phyloP scores from a whole-genome alignment of 2,888 invertebrate species.

The Orgyia antiqua region DNA sequence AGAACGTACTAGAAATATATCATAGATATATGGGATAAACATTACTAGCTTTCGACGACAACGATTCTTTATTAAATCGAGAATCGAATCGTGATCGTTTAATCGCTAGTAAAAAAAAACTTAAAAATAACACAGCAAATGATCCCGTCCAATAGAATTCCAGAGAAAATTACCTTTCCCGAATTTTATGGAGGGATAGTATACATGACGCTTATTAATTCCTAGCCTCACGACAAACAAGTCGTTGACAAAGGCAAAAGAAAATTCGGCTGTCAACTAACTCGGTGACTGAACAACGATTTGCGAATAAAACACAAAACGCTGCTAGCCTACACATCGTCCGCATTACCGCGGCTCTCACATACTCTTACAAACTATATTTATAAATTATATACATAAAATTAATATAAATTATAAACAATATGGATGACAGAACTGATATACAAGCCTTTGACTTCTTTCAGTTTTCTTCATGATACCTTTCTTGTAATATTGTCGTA shows the following conservation, averaged over 20 bases:
- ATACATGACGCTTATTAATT: conserved; percentile 47
- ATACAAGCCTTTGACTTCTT: conserved; percentile 97
- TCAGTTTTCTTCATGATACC: conserved; percentile 99
- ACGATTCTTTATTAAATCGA: conserved; percentile 32
- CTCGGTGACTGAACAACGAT: conserved; percentile 48
- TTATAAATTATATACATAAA: conserved; percentile 45
- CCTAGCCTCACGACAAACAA: conserved; percentile 32
- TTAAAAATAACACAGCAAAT: conserved; percentile 53
- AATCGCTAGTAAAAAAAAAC: conserved; percentile 67
- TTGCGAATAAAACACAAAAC: conserved; percentile 51
- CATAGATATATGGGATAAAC: conserved; percentile 98
- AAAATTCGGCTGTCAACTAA: conserved; percentile 45
- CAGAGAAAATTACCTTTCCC: conserved; percentile 77
- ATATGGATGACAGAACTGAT: conserved; percentile 98
- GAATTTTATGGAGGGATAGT: conserved; percentile 68
- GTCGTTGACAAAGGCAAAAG: conserved; percentile 28
- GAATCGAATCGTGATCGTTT: conserved; percentile 38
- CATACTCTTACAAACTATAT: conserved; percentile 46
- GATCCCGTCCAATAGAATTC: conserved; percentile 67
- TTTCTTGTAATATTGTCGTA: conserved; percentile 99
- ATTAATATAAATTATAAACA: conserved; percentile 80
- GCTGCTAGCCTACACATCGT: conserved; percentile 47
- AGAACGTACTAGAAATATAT: conserved; percentile 98
- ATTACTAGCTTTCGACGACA: conserved; percentile 80
- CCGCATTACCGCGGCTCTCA: conserved; percentile 73